Percentiles rank a stretch among this genome's conserved stretches.
Conservation (phyloP, 2,797 vertebrate species). For the Eleutherodactylus coqui region DNA sequence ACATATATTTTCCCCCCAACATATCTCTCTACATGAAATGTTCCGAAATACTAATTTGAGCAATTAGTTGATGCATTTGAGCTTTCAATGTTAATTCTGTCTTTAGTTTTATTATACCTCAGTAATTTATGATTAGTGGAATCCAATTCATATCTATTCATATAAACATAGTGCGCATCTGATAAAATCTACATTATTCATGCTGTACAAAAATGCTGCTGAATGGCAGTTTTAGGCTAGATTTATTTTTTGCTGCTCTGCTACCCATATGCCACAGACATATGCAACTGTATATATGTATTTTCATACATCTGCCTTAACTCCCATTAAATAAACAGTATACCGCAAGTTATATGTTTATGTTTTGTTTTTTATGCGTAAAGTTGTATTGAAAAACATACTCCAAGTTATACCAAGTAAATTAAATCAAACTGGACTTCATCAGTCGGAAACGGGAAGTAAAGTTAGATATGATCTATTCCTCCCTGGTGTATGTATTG, state of each 20-base stretch:
- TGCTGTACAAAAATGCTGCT: no score
- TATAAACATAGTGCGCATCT: not conserved
- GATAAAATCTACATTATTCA: no score
- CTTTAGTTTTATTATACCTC: no score
- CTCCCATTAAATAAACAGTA: not conserved
- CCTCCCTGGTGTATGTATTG: not conserved
- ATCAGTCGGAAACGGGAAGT: not conserved
- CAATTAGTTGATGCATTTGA: no score
- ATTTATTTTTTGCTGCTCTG: no score
- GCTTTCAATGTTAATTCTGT: no score
- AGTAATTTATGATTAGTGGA: not conserved
- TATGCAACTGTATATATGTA: not conserved
- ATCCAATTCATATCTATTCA: not conserved
- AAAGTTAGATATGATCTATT: not conserved
- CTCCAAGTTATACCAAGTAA: not conserved
- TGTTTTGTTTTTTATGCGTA: not conserved
- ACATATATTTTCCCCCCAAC: no score
- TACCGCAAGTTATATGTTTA: not conserved
- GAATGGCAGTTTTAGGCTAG: no score
- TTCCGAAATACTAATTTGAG: no score
- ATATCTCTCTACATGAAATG: no score
- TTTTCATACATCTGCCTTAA: no score
- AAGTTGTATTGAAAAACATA: no score
- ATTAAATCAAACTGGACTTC: not conserved
- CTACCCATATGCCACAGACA: not conserved